These are phyloP conservation scores for Mugil cephalus DNA, from an alignment of 2,113 vertebrate genomes.

Conservation along the genomic window DNA sequence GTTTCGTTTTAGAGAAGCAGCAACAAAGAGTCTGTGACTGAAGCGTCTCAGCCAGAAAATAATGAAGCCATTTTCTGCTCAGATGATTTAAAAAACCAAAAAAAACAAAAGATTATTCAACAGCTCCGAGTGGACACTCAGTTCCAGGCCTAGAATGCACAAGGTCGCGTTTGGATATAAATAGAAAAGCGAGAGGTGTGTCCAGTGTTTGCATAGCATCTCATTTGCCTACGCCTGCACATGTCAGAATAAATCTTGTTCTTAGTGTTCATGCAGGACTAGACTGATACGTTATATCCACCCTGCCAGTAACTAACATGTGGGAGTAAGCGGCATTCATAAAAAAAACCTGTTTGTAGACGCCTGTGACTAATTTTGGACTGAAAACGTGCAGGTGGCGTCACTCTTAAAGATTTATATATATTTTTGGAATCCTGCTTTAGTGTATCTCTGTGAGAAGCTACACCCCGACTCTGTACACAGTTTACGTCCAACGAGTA, in stretches of 20 bases:
- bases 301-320: no score
- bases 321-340: background rate
- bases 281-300: background rate
- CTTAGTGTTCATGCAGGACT: no score
- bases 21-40: no score
- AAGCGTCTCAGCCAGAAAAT: no score
- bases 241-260: background rate
- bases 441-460: background rate
- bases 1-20: no score
- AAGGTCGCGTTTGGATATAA: background rate
- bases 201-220: slow-evolving; percentile 27
- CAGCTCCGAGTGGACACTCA: fast-evolving
- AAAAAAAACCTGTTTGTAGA: background rate
- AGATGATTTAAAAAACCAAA: no score
- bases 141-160: background rate
- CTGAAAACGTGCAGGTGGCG: background rate
- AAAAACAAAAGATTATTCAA: background rate
- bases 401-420: background rate
- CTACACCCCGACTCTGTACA: slow-evolving; percentile 9
- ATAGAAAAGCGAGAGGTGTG: background rate
- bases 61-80: no score
- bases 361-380: background rate
- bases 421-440: no score
- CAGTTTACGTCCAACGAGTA: slow-evolving; percentile 60
- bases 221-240: slow-evolving; percentile 9